These are phyloP conservation scores for Pantelozetes paolii DNA, from an alignment of 2,888 invertebrate species.

Conservation along the genomic window DNA sequence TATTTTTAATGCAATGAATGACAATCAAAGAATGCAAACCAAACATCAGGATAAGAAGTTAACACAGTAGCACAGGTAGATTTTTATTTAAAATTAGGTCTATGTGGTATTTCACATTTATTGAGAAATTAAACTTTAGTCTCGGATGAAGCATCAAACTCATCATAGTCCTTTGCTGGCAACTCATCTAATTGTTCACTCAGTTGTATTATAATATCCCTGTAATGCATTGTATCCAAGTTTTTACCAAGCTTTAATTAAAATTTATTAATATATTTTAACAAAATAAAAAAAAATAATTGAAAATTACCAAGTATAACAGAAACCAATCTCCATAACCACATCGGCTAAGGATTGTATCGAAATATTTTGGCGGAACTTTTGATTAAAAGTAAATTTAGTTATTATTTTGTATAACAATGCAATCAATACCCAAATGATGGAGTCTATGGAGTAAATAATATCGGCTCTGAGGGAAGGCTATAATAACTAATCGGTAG, in stretches of 20 bases:
- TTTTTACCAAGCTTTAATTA: constrained; percentile 64
- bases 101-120: too few relatives aligned
- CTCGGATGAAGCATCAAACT: not conserved
- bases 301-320: constrained; percentile 43
- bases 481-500: constrained; percentile 40
- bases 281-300: not conserved
- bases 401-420: not conserved
- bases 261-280: not conserved
- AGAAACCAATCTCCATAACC: constrained; percentile 47
- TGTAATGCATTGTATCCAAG: constrained; percentile 78
- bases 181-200: constrained; percentile 42
- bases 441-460: constrained; percentile 37
- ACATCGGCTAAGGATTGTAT: constrained; percentile 43
- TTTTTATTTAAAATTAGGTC: too few relatives aligned
- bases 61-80: too few relatives aligned
- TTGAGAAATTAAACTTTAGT: too few relatives aligned
- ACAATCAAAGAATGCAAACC: too few relatives aligned
- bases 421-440: constrained; percentile 55
- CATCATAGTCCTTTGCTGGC: not conserved
- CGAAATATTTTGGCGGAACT: constrained; percentile 44
- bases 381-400: not conserved
- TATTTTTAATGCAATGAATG: too few relatives aligned
- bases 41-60: too few relatives aligned
- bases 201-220: constrained; percentile 54
- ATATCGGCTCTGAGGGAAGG: constrained; percentile 39